A percentile compares a stretch with the other conserved stretches of the same genome.
Conservation (phyloP, 2,113 vertebrate species). For the Rhadina sibilatrix region DNA sequence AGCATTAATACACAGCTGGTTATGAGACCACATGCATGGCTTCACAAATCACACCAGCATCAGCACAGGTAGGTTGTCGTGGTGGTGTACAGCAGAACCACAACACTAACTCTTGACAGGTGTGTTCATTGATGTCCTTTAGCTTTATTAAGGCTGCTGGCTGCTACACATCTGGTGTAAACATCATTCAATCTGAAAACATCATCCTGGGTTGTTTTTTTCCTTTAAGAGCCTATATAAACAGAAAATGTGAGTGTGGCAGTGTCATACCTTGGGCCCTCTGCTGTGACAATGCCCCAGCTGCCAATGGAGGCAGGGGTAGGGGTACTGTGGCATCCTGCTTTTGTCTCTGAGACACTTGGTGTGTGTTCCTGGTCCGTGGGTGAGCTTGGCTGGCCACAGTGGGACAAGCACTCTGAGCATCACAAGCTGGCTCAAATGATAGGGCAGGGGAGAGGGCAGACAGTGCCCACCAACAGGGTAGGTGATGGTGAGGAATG, state of each 20-base stretch:
- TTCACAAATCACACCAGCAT: neutral
- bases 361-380: fast-evolving
- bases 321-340: neutral
- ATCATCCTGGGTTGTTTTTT: neutral
- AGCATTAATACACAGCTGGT: neutral
- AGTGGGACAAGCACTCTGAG: neutral
- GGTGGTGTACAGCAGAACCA: neutral
- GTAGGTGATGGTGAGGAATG: neutral
- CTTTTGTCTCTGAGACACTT: neutral
- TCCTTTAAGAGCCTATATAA: neutral
- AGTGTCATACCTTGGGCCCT: neutral
- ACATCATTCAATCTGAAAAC: neutral
- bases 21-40: neutral
- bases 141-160: neutral
- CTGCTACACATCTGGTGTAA: neutral
- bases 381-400: fast-evolving
- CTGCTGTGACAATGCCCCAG: neutral
- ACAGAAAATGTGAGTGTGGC: neutral
- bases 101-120: neutral
- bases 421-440: neutral
- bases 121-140: neutral
- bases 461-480: neutral
- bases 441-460: neutral
- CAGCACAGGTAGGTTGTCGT: neutral
- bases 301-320: neutral